Conservation (phyloP, 2,888 invertebrate species). For the Podotricha telesiphe region DNA sequence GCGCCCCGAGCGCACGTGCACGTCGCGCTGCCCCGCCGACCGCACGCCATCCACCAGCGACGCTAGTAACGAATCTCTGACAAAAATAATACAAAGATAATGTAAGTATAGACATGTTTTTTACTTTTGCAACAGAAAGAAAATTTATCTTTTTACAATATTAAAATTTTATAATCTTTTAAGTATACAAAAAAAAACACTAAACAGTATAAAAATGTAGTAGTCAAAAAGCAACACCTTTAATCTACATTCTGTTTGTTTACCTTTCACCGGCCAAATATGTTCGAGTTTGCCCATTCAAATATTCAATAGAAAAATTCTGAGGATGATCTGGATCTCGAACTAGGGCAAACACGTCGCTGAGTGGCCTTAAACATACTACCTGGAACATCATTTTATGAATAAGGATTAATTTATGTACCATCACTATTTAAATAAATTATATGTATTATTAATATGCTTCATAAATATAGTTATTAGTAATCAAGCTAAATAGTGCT, state of each 20-base stretch:
- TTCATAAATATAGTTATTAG: too few species aligned
- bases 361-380: conserved; percentile 90
- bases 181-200: too few species aligned
- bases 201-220: too few species aligned
- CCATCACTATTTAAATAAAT: too few species aligned
- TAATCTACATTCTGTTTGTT: background rate
- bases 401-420: background rate
- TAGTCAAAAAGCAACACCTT: too few species aligned
- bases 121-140: too few species aligned
- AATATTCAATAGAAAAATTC: conserved; percentile 96
- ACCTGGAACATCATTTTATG: conserved; percentile 56
- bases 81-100: background rate
- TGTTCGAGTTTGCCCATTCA: conserved; percentile 93
- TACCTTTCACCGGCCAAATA: conserved; percentile 96
- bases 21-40: conserved; percentile 98
- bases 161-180: too few species aligned
- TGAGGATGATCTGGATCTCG: conserved; percentile 96
- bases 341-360: conserved; percentile 95
- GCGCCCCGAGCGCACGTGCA: conserved; percentile 94
- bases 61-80: conserved; percentile 96
- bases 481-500: too few species aligned
- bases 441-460: too few species aligned
- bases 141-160: too few species aligned
- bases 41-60: conserved; percentile 98
- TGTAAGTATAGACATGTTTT: too few species aligned